Evolutionary conservation across 2,113 vertebrate species (phyloP), one percentile per base, ranked within the genome.

Genomic region (Mystacornis crossleyi): DNA sequence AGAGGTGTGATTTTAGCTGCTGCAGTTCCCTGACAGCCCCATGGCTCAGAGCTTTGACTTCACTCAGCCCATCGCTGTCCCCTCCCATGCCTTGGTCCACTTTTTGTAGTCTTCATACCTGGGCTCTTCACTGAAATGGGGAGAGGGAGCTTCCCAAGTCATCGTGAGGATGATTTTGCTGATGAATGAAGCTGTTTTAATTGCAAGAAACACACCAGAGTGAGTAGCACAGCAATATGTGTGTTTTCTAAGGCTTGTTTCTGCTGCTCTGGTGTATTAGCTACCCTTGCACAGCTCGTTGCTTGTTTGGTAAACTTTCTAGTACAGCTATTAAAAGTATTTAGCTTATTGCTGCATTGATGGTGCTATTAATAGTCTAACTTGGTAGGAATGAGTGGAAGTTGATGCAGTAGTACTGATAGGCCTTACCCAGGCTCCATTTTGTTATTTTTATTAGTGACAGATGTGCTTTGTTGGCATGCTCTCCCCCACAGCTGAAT

Each of bases 371-470:
- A 91, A 94, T 75, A 90, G 85, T 24, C 47, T 69, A 45, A 64
- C 50, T 82, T 62, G 55, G 51, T 81, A 82, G 66, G 81, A 93
- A 85, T 78, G 94, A 93, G 82, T 94, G 77, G 70, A 94, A 89
- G 90, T 82, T 82, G 65, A 29, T 91, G 85, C 77, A 91, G 60
- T 91, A 93, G 83, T 91, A 69, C 66, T 83, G 85, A 86, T 60
- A 79, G 64, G 62, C 93, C 81, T 85, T 94, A 70, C 77, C n/a
- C 90, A 72, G 94, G 82, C 79, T 87, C 93, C 78, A 89, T 95
- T 95, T 97, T 91, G 92, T 91, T 95, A 54, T 74, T 92, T 95
- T 92, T 92, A 91, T 96, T 94, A 86, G 92, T 91, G 93, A 53
- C 93, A 91, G 91, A 89, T 97, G 91, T 96, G 73, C 81, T 83